Percentiles rank a stretch among this genome's conserved stretches.
Evolutionary conservation across 2,113 vertebrate species (phyloP).

Genomic region (Diphyllodes magnificus): DNA sequence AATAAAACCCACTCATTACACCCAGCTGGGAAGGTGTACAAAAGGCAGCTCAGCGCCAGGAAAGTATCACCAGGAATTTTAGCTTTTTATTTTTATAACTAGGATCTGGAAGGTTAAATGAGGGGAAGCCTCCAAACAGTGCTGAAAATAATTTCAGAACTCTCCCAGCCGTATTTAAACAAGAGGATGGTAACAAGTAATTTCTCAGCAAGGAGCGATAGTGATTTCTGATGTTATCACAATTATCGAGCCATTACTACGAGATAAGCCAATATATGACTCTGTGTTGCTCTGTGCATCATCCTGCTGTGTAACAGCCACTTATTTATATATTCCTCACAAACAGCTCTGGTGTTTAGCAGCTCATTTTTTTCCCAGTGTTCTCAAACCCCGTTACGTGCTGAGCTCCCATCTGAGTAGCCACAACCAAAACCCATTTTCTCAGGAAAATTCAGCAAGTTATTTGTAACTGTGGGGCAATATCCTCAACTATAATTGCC

Average conservation of each 20-base stretch:
- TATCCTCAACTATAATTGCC: background rate
- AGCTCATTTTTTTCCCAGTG: conserved; percentile 39
- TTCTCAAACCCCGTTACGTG: conserved; percentile 43
- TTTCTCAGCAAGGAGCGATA: conserved; percentile 60
- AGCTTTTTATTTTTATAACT: background rate
- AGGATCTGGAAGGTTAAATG: conserved; percentile 13
- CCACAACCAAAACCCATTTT: background rate
- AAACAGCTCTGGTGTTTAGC: conserved; percentile 38
- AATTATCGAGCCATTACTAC: conserved; percentile 60
- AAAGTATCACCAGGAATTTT: background rate
- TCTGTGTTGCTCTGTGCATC: conserved; percentile 39
- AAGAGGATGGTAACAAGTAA: conserved; percentile 60
- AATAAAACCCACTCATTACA: background rate
- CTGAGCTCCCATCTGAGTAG: conserved; percentile 13
- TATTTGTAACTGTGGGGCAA: background rate
- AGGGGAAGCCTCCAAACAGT: conserved; percentile 19
- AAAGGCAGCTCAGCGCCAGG: background rate
- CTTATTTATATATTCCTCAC: conserved; percentile 48
- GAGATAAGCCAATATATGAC: conserved; percentile 64
- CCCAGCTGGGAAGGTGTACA: conserved; percentile 6
- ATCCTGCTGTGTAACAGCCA: conserved; percentile 59
- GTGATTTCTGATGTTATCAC: conserved; percentile 70
- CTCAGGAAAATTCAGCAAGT: background rate
- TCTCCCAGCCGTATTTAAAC: conserved; percentile 65
- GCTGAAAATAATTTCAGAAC: conserved; percentile 53